Conservation (phyloP, 2,113 vertebrate genomes). For the Nesogale talazaci region DNA sequence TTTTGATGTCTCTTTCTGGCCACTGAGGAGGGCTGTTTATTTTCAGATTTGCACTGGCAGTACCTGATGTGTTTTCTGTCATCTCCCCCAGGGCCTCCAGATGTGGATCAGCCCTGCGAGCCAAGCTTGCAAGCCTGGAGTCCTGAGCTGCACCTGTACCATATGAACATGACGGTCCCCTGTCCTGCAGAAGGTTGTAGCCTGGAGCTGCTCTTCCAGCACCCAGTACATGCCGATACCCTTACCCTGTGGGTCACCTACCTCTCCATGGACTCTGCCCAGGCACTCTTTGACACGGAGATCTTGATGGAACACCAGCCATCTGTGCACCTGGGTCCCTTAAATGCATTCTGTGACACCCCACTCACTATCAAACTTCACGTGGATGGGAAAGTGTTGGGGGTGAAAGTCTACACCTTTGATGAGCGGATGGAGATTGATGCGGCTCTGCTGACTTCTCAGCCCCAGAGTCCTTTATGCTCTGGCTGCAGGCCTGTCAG, state of each 20-base stretch:
- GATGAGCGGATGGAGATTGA: slow-evolving; percentile 98
- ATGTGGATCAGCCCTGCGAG: slow-evolving; percentile 96
- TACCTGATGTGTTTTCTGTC: slow-evolving; percentile 2
- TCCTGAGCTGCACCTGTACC: slow-evolving; percentile 94
- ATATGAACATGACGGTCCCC: slow-evolving; percentile 94
- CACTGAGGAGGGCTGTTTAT: not conserved
- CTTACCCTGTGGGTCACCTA: slow-evolving; percentile 96
- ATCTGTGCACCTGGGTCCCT: slow-evolving; percentile 90
- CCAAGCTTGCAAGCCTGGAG: slow-evolving; percentile 98
- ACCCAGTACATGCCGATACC: slow-evolving; percentile 89
- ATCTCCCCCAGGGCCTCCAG: slow-evolving; percentile 90
- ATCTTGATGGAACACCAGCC: slow-evolving; percentile 90
- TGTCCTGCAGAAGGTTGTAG: slow-evolving; percentile 94
- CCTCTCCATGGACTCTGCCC: slow-evolving; percentile 88
- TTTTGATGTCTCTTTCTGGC: not conserved
- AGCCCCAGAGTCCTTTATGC: slow-evolving; percentile 89
- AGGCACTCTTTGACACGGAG: slow-evolving; percentile 89
- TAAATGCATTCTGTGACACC: slow-evolving; percentile 93
- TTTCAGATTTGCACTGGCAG: not conserved
- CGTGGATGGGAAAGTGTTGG: slow-evolving; percentile 87
- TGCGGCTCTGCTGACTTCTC: slow-evolving; percentile 92
- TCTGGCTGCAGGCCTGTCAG: slow-evolving; percentile 89
- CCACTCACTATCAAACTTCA: slow-evolving; percentile 93
- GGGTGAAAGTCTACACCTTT: slow-evolving; percentile 93
- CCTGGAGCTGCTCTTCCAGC: slow-evolving; percentile 92